Evolutionary conservation across 2,888 invertebrate genomes (phyloP).

Genomic region (Calameuta pallipes): DNA sequence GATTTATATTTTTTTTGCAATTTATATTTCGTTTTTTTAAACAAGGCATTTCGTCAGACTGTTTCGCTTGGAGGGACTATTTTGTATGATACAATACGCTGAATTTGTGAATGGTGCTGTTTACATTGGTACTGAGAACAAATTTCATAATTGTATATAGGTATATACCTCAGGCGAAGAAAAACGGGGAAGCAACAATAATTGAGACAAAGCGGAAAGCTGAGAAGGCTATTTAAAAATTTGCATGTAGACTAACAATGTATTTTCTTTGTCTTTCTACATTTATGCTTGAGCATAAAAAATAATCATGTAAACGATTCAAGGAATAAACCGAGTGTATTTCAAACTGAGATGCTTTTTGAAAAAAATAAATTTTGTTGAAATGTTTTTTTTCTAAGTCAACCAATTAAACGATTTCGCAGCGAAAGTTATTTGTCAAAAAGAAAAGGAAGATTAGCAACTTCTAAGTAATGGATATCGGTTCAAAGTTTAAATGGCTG

Average conservation of each 20-base stretch:
- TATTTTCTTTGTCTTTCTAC: background rate
- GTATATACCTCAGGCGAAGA: background rate
- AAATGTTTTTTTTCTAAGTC: background rate
- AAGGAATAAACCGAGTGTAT: background rate
- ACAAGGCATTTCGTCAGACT: too few species aligned
- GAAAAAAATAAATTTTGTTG: too few species aligned
- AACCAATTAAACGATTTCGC: too few species aligned
- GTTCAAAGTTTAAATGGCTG: too few species aligned
- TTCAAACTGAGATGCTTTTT: background rate
- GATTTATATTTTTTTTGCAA: background rate
- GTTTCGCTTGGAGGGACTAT: background rate
- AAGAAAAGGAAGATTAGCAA: too few species aligned
- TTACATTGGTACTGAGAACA: too few species aligned
- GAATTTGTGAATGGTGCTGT: background rate
- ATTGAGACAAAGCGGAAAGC: background rate
- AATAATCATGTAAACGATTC: background rate
- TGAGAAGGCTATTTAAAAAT: background rate
- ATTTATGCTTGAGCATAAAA: background rate
- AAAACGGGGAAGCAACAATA: background rate
- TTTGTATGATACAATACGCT: background rate
- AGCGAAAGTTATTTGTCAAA: too few species aligned
- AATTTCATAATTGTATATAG: too few species aligned
- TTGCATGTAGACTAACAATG: background rate
- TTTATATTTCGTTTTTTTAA: background rate
- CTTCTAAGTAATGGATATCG: too few species aligned